phyloP scores from a whole-genome alignment of 53 echinoderm and acorn worm species.

The Henricia sp. region DNA sequence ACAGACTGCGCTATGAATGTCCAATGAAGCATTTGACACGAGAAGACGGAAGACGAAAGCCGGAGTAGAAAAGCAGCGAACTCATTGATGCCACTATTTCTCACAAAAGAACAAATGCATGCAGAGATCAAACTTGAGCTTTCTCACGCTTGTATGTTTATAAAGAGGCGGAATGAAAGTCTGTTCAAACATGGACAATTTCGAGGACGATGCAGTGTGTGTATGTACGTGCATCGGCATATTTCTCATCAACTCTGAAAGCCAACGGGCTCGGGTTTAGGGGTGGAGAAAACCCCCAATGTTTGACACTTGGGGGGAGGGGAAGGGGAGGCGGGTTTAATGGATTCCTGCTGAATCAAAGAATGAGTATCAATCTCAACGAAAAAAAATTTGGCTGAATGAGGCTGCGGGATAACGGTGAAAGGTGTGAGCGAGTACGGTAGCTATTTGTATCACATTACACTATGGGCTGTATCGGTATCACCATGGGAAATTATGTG shows the following conservation, averaged over 20 bases:
- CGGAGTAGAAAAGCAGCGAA: neutral
- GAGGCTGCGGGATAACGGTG: no score
- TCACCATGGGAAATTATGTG: no score
- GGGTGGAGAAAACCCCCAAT: neutral
- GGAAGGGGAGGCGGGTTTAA: neutral
- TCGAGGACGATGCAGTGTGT: neutral
- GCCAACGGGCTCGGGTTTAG: neutral
- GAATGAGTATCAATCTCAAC: neutral
- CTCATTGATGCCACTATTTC: no score
- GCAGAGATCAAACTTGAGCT: no score
- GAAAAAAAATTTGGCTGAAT: no score
- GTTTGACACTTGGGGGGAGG: neutral
- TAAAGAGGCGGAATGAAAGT: neutral
- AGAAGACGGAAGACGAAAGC: neutral
- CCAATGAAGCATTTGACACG: neutral
- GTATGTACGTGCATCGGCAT: neutral
- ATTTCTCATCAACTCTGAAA: no score
- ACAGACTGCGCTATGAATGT: neutral
- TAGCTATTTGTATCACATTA: no score
- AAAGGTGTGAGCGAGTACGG: no score
- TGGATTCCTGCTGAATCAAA: neutral
- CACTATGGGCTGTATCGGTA: no score
- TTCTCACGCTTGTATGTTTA: neutral
- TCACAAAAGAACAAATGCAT: no score
- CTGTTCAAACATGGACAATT: slow-evolving; percentile 27